Base-by-base conservation (phyloP, 1,140 invertebrate species). In the Capitella teleta region DNA sequence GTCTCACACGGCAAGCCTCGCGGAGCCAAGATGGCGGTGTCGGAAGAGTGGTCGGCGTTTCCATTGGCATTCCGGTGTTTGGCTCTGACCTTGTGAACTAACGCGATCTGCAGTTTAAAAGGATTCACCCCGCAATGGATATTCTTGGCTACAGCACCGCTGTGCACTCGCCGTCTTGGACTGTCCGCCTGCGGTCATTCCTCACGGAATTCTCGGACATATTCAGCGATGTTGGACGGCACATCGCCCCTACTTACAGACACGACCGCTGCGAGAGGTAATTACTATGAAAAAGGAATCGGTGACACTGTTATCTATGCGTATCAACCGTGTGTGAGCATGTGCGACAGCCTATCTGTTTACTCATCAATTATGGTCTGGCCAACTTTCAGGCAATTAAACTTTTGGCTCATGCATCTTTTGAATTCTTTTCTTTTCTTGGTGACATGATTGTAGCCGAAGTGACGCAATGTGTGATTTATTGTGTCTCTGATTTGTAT, bases 181-280 rank as follows among this genome's bases (percentile, higher is more conserved):
- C 45, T 10, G n/a, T 52, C 28, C 41, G 30, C 30, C 19, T 52
- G 28, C 38, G 51, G 36, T 47, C 47, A 18, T 52, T 32, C 30
- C 36, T 52, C 12, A 28, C 51, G 14, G 51, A 92, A 65, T 89
- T 89, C 60, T 89, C 85, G 67, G 88, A 92, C 68, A 68, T 92
- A 38, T 93, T 91, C 67, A 91, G 87, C 64, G 87, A 92, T 76
- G 93, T 93, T 65, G 88, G 89, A 67, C 85, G 86, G 73, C 91
- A 90, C 59, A 88, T 92, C 52, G 85, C 88, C 19, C 88, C 88
- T 32, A 87, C 88, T 55, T 92, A 91, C 74, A 86, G 92, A 70
- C 88, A 94, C 76, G 88, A 92, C 64, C 79, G 88, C 41, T 92
- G 88, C 69, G 89, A 94, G 77, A 83, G 87, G 85, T 86, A 76